phyloP scores from a whole-genome alignment of 2,113 vertebrate genomes.

The Euleptes europaea region DNA sequence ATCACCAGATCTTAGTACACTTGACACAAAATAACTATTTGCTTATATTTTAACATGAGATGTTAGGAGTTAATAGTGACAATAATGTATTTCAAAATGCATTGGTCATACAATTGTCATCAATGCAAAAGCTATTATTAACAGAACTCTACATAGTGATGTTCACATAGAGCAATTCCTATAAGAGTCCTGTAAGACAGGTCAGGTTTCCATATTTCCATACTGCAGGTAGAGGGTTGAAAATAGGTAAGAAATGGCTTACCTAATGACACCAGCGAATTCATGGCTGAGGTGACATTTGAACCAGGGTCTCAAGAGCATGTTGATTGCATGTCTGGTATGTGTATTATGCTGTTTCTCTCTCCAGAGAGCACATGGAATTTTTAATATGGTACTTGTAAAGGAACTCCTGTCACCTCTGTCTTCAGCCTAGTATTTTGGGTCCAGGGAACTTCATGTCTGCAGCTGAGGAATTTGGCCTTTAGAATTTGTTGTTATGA shows the following conservation, averaged over 20 bases:
- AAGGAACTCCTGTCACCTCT: background rate
- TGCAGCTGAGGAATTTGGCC: background rate
- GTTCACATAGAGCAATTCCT: background rate
- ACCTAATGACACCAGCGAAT: background rate
- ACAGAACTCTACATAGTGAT: background rate
- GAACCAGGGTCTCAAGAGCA: background rate
- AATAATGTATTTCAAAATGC: background rate
- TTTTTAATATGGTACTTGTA: conserved; percentile 1
- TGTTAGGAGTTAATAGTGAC: background rate
- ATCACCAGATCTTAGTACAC: background rate
- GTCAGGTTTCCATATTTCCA: background rate
- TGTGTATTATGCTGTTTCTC: background rate
- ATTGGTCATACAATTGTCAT: background rate
- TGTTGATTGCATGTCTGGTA: background rate
- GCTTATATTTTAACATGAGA: no score
- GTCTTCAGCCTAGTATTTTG: background rate
- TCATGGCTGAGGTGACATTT: background rate
- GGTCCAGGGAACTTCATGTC: background rate
- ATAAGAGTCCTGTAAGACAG: background rate
- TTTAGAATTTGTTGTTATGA: conserved; percentile 20
- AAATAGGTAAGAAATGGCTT: background rate
- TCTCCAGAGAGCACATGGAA: background rate
- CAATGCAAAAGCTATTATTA: background rate
- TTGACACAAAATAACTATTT: no score
- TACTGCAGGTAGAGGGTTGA: background rate